A percentile compares a stretch with the other conserved stretches of the same genome.
phyloP scores from a whole-genome alignment of 1,140 invertebrate species.

The Manduca sexta region DNA sequence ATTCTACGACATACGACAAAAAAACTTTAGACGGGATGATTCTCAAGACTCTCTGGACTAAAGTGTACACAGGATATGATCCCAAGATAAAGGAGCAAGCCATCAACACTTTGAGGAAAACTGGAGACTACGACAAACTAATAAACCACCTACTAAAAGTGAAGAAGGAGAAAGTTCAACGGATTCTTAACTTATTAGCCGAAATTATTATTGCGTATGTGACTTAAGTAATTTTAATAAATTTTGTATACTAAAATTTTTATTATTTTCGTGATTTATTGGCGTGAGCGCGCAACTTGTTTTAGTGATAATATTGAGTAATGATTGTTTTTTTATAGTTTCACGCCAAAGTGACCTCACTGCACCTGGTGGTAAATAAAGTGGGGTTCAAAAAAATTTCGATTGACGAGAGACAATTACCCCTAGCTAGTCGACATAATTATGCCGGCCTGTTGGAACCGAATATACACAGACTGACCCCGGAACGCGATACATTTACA shows the following conservation, averaged over 20 bases:
- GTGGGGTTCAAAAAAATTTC: too few species aligned
- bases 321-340: too few species aligned
- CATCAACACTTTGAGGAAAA: slow-evolving; percentile 34
- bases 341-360: too few species aligned
- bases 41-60: slow-evolving; percentile 50
- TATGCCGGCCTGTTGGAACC: too few species aligned
- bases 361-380: too few species aligned
- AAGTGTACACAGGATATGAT: slow-evolving; percentile 39
- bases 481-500: too few species aligned
- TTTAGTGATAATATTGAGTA: too few species aligned
- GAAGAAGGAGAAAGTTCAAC: slow-evolving; percentile 38
- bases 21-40: slow-evolving; percentile 52
- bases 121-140: slow-evolving; percentile 36
- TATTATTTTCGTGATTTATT: neutral
- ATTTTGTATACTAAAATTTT: neutral
- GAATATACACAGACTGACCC: too few species aligned
- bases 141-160: slow-evolving; percentile 36
- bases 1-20: slow-evolving; percentile 25
- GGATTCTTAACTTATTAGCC: slow-evolving; percentile 35
- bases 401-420: too few species aligned
- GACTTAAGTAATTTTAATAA: slow-evolving; percentile 9
- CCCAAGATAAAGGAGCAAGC: slow-evolving; percentile 35
- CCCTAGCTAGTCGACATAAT: too few species aligned
- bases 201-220: slow-evolving; percentile 52
- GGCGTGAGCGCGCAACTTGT: too few species aligned